Evolutionary conservation across 2,113 vertebrate genomes (phyloP), one percentile per base, ranked within the genome.

Genomic region (Corythornis madagascariensis): DNA sequence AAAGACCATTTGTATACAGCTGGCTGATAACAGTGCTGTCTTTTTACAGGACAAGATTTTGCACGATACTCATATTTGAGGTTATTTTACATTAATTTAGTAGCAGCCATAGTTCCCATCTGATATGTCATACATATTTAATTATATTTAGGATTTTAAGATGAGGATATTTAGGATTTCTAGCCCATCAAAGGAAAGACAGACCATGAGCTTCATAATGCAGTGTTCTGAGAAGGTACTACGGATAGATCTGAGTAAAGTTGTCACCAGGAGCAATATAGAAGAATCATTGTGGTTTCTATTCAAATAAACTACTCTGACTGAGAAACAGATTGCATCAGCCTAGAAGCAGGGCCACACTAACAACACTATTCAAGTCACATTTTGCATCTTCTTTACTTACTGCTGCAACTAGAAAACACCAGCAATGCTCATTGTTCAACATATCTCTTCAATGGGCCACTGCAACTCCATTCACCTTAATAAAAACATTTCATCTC

Each of bases 1-100:
- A 80, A 87, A 94, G 45, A 47, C 14, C 16, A 19, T 89, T 87
- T 92, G 56, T 94, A 70, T 48, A 66, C 84, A 93, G 84, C 81
- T 95, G 94, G 71, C 71, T 95, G 93, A 96, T 91, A 84, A 95
- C 28, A 81, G 42, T 60, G 71, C 47, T 87, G 55, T 85, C 71
- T 79, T 94, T 88, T 70, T 42, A 88, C 59, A 70, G 40, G 33
- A 59, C 31, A 70, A 75, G 25, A 61, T 93, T 86, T 82, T 87
- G 59, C 42, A 64, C 17, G 10, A 80, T 76, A 63, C 52, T 83
- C 42, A 64, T 79, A 94, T 91, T 76, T 83, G 42, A 79, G 24
- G 3, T 76, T 87, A 72, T 63, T 89, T 93, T 85, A 72, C 42
- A 73, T 50, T 33, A 92, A 95, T 87, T 80, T 83, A 92, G 84